Evolutionary conservation across 2,113 vertebrate genomes (phyloP), one percentile per base, ranked within the genome.

Genomic region (Cervus canadensis): DNA sequence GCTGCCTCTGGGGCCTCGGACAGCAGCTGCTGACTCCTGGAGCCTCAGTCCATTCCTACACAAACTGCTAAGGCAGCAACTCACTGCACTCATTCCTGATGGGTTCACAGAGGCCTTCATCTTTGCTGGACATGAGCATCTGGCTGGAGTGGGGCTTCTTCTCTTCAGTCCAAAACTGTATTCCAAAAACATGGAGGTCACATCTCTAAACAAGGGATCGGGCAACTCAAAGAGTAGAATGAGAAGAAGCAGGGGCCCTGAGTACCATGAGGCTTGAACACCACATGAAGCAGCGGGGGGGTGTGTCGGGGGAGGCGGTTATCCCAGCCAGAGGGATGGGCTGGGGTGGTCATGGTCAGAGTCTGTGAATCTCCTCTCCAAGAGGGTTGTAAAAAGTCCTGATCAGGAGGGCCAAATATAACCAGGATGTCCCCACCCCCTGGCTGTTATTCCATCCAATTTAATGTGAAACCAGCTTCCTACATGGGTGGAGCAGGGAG

Each of bases 41-140:
- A 54, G 28, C 25, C 43, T 12, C 0, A 1, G n/a, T 48, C 14
- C 5, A 33, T 81, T 76, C 62, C 91, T 45, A 16, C 10, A 7
- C 19, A 79, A n/a, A 79, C 84, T 7, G 62, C 84, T 79, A 15
- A 40, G 50, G 16, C 59, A 60, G 86, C 54, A 21, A 23, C 25
- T 36, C 2, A 2, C 9, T 7, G 1, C 8, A 1, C 15, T n/a
- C 43, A 36, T 25, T 86, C 62, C 26, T 17, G 76, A 26, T 4
- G 0, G 1, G 6, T 3, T 0, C 11, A 7, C 0, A 52, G 12
- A 59, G 59, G 17, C 43, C 23, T 16, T 52, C 28, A 3, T 9
- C 86, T 23, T 67, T 12, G 50, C 64, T 7, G 10, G 3, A 57
- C 74, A 15, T 26, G 57, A 40, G 50, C 13, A 0, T 6, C 15